Evolutionary conservation across 2,888 invertebrate species (phyloP), one percentile per base, ranked within the genome.

Genomic region (Fragum fragum): DNA sequence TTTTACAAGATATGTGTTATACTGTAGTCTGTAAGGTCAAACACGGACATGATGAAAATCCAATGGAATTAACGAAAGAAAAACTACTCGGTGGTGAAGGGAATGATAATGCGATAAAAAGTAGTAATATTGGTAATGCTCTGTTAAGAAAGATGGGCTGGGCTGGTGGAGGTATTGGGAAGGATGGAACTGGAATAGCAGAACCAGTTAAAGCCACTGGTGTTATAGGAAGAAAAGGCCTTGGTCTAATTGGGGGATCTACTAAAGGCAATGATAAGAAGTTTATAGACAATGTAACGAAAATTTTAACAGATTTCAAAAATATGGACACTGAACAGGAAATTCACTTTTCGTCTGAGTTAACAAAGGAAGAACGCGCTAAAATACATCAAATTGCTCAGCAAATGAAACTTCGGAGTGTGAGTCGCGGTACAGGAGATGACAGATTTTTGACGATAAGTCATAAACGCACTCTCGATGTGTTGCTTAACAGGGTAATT

Each of bases 61-160:
- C 76, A 0, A 87, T 82, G 42, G 89, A 86, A 39, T 52, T 91
- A 53, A 85, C 89, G 18, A 89, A 91, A 72, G 91, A 90, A 11
- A 88, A 91, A 26, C 76, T 92, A 42, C 73, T 91, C 47, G 90
- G 90, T 36, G 91, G 92, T 53, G 87, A 90, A 16, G 73, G 86
- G 39, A 84, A 80, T 77, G 75, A 76, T 32, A 73, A 87, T 21
- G 76, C 81, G 7, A 88, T 92, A 29, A 82, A 92, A 0, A 94
- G 95, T 1, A 94, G 95, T 79, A 96, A 95, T 87, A 93, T 96
- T 63, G 96, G 96, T 14, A 95, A 94, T 68, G 95, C 95, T 88
- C 90, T 97, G 94, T 96, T 97, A 95, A 95, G 95, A 52, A 94
- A 95, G 76, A 97, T 97, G 96, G 97, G 97, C 0, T 97, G 97